phyloP scores from a whole-genome alignment of 1,140 invertebrate species.

The Caenorhabditis tropicalis region DNA sequence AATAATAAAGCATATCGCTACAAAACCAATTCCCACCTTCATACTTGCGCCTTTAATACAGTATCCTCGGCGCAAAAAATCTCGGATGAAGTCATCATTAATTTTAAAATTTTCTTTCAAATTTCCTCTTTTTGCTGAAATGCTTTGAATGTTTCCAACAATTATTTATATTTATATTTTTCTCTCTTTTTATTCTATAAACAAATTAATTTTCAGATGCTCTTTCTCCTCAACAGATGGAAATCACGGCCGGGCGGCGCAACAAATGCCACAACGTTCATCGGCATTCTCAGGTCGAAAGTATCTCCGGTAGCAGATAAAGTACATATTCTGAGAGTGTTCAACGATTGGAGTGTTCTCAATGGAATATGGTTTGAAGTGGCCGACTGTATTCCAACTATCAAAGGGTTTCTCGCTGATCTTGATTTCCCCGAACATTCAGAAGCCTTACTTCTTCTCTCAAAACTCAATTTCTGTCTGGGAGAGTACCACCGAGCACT shows the following conservation, averaged over 20 bases:
- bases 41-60: no score
- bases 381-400: slow-evolving; percentile 64
- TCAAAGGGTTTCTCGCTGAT: slow-evolving; percentile 83
- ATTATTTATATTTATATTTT: no score
- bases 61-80: no score
- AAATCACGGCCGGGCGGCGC: not conserved
- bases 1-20: no score
- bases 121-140: no score
- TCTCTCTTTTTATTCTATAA: no score
- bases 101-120: no score
- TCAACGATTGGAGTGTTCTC: slow-evolving; percentile 68
- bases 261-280: slow-evolving; percentile 54
- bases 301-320: slow-evolving; percentile 58
- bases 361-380: slow-evolving; percentile 70
- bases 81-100: no score
- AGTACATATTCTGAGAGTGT: slow-evolving; percentile 62
- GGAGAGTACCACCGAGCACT: slow-evolving; percentile 63
- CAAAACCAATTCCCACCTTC: no score
- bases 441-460: slow-evolving; percentile 92
- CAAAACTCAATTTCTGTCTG: slow-evolving; percentile 78
- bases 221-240: slow-evolving; percentile 17
- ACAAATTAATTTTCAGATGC: not conserved
- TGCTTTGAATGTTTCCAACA: no score
- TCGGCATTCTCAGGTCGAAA: slow-evolving; percentile 51
- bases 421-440: slow-evolving; percentile 84